Percentiles rank a stretch among this genome's conserved stretches.
These are phyloP conservation scores for Macropus fuliginosus DNA, from an alignment of 2,797 vertebrate species.

Conservation along the genomic window DNA sequence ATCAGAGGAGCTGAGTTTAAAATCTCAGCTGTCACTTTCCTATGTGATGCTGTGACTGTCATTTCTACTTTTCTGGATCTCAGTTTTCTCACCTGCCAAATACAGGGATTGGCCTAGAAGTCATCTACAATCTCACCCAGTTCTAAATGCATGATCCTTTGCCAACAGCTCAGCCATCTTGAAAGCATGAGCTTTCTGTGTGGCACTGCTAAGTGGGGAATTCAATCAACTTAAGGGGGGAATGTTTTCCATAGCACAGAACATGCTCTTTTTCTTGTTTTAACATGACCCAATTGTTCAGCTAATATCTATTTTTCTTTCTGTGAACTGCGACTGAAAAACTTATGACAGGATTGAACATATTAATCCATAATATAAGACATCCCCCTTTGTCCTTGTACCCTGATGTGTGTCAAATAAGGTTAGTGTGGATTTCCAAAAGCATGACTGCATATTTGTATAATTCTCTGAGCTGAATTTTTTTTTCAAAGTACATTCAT, in stretches of 20 bases:
- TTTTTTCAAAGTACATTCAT: constrained; percentile 33
- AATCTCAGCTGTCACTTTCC: not conserved
- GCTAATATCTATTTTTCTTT: constrained; percentile 64
- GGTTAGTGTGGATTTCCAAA: constrained; percentile 61
- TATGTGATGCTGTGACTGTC: not conserved
- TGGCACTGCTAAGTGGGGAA: constrained; percentile 14
- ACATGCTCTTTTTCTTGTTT: constrained; percentile 69
- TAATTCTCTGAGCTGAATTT: constrained; percentile 64
- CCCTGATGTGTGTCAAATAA: constrained; percentile 71
- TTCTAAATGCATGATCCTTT: not conserved
- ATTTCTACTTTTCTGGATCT: not conserved
- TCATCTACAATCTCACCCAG: not conserved
- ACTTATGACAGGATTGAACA: constrained; percentile 72
- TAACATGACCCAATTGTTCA: constrained; percentile 76
- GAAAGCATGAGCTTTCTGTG: not conserved
- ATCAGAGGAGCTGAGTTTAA: not conserved
- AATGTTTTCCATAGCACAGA: constrained; percentile 56
- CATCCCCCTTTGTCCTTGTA: constrained; percentile 66
- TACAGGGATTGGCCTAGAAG: not conserved
- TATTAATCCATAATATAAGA: constrained; percentile 64
- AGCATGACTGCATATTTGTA: constrained; percentile 65
- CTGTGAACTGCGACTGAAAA: constrained; percentile 59
- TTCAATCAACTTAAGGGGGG: constrained; percentile 26
- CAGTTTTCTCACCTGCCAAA: constrained; percentile 9
- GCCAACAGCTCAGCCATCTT: not conserved